These are phyloP conservation scores for Ellobium chinense DNA, from an alignment of 2,888 invertebrate species.

Conservation along the genomic window DNA sequence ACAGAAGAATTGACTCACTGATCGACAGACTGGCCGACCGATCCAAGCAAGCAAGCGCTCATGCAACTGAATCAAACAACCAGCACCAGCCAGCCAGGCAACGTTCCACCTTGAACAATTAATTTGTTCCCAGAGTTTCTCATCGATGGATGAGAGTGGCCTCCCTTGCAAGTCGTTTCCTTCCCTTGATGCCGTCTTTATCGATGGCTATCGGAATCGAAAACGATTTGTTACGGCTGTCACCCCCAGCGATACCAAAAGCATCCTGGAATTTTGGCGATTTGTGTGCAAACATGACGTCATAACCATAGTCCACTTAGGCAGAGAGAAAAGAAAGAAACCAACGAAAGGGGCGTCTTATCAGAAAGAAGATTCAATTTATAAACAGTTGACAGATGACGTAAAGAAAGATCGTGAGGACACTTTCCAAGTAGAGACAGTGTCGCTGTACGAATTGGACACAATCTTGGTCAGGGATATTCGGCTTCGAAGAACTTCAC, in stretches of 20 bases:
- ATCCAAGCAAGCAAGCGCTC: too few species aligned
- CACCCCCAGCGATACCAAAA: constrained; percentile 70
- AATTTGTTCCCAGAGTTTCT: too few species aligned
- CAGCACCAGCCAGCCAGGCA: too few species aligned
- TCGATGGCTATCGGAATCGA: constrained; percentile 62
- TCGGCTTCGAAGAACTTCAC: not conserved
- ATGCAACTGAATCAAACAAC: too few species aligned
- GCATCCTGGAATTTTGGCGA: constrained; percentile 77
- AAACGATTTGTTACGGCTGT: constrained; percentile 75
- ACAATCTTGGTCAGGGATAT: not conserved
- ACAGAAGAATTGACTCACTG: too few species aligned
- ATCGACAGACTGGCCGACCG: too few species aligned
- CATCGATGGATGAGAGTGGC: not conserved
- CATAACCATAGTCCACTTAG: constrained; percentile 72
- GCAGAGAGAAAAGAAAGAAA: constrained; percentile 52
- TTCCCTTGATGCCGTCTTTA: constrained; percentile 76
- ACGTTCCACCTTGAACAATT: too few species aligned
- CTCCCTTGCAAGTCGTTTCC: constrained; percentile 50
- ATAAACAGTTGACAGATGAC: not conserved
- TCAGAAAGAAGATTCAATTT: not conserved
- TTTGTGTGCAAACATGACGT: constrained; percentile 74
- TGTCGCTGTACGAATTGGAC: not conserved
- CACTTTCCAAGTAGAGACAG: not conserved
- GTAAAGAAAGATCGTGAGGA: not conserved
- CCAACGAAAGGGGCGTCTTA: not conserved